Evolutionary conservation across 1,140 invertebrate species (phyloP).

Genomic region (Leucophenga varia): DNA sequence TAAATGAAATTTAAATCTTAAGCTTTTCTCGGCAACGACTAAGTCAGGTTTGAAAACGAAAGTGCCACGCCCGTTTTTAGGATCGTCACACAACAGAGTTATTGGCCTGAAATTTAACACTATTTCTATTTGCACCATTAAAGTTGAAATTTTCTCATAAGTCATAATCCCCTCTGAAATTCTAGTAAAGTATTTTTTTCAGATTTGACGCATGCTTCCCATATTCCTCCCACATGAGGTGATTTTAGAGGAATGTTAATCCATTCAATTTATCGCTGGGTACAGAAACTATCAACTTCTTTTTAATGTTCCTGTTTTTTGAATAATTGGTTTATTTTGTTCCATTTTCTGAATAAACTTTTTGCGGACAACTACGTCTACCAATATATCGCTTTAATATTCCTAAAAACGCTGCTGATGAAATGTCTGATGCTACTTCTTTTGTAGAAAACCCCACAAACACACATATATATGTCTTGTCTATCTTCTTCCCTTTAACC

Average conservation of each 20-base stretch:
- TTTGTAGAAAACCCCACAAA: conserved; percentile 23
- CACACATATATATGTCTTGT: conserved; percentile 8
- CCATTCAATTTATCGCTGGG: conserved; percentile 2
- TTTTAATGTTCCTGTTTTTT: not conserved
- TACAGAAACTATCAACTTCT: not conserved
- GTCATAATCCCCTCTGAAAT: too few relatives aligned
- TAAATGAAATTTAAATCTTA: too few relatives aligned
- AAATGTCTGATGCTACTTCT: conserved; percentile 29
- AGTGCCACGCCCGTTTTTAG: too few relatives aligned
- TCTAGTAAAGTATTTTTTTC: too few relatives aligned
- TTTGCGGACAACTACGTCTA: conserved; percentile 12
- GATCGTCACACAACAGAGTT: too few relatives aligned
- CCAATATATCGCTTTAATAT: conserved; percentile 20
- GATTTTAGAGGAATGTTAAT: conserved; percentile 2
- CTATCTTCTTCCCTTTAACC: conserved; percentile 5
- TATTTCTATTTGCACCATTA: too few relatives aligned
- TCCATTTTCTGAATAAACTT: conserved; percentile 41
- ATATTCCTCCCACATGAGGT: conserved; percentile 7
- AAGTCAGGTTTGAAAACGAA: too few relatives aligned
- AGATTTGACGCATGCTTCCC: conserved; percentile 7
- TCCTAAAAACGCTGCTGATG: conserved; percentile 22
- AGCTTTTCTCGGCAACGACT: too few relatives aligned
- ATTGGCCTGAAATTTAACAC: too few relatives aligned
- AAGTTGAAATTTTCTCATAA: too few relatives aligned
- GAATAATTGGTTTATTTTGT: conserved; percentile 19